phyloP scores from a whole-genome alignment of 1,140 invertebrate genomes.

The Drosophila busckii region DNA sequence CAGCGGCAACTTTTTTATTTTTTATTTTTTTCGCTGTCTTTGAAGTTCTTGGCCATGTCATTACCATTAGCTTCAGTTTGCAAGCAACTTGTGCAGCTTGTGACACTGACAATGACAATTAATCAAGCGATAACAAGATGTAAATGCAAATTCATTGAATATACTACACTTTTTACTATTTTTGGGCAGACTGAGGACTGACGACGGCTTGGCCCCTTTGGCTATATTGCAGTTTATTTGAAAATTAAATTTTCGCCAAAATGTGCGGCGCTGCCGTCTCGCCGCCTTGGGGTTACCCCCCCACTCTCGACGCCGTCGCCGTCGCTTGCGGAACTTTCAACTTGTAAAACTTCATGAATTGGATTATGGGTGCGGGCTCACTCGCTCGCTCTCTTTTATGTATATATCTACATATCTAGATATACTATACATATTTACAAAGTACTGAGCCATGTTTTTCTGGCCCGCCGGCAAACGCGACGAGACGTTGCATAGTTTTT shows the following conservation, averaged over 20 bases:
- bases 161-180: conserved; percentile 28
- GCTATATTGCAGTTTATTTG: conserved; percentile 69
- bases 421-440: conserved; percentile 25
- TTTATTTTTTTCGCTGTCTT: too few species aligned
- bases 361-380: conserved; percentile 55
- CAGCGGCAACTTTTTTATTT: conserved; percentile 60
- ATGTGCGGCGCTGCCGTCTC: conserved; percentile 72
- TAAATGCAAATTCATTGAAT: conserved; percentile 76
- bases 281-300: conserved; percentile 44
- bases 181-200: conserved; percentile 5
- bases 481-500: conserved; percentile 64
- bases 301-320: conserved; percentile 10
- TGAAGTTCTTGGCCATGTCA: conserved; percentile 55
- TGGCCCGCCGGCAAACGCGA: conserved; percentile 40
- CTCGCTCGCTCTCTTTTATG: background rate
- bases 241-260: conserved; percentile 77
- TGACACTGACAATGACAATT: conserved; percentile 70
- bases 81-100: conserved; percentile 29
- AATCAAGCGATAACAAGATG: conserved; percentile 76
- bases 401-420: too few species aligned
- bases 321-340: conserved; percentile 24
- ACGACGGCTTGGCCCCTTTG: conserved; percentile 25
- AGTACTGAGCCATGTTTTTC: conserved; percentile 56
- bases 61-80: too few species aligned
- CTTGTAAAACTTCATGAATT: conserved; percentile 66